These are phyloP conservation scores for Liodrosophila aerea DNA, from an alignment of 2,888 invertebrate species.

Conservation along the genomic window DNA sequence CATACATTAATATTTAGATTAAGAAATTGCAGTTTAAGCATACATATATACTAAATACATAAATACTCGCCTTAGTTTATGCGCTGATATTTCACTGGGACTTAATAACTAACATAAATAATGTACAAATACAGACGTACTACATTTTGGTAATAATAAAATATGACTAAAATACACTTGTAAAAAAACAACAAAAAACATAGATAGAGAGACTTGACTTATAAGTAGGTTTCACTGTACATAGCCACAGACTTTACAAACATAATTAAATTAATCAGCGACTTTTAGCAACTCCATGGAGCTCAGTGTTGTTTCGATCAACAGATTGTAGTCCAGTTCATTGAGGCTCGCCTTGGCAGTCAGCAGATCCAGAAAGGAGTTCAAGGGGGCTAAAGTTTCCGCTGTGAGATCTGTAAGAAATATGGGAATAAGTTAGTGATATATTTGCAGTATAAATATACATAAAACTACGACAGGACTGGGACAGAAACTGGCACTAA, in stretches of 20 bases:
- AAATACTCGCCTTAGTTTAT: too few species aligned
- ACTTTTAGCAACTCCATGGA: slow-evolving; percentile 79
- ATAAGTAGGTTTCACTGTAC: slow-evolving; percentile 1
- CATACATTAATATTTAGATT: too few species aligned
- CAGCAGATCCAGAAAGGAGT: slow-evolving; percentile 91
- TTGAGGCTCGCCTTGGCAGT: slow-evolving; percentile 94
- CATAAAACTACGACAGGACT: slow-evolving; percentile 5
- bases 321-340: slow-evolving; percentile 92
- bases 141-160: too few species aligned
- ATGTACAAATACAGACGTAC: too few species aligned
- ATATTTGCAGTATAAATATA: neutral
- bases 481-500: slow-evolving; percentile 10
- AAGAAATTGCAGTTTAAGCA: too few species aligned
- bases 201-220: too few species aligned
- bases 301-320: slow-evolving; percentile 89
- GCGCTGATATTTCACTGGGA: neutral
- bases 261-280: slow-evolving; percentile 28
- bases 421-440: neutral
- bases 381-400: slow-evolving; percentile 89
- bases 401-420: slow-evolving; percentile 86
- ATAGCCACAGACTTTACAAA: neutral
- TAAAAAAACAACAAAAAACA: too few species aligned
- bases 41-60: too few species aligned
- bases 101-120: neutral
- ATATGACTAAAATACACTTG: too few species aligned